phyloP scores from a whole-genome alignment of 2,113 vertebrate species.

The Pollachius pollachius region DNA sequence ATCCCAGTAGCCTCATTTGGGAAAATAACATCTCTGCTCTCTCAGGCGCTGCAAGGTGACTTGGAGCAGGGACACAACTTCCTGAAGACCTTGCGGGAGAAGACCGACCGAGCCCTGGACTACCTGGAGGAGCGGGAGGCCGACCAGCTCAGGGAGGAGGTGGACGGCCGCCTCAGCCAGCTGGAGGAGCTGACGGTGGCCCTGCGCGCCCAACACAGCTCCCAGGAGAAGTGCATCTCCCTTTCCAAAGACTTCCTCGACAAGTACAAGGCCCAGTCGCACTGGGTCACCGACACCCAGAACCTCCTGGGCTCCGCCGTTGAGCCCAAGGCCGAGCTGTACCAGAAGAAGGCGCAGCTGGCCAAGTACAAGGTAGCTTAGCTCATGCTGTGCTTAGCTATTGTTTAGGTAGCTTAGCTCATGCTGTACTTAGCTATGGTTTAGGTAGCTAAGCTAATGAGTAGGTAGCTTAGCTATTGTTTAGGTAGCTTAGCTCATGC shows the following conservation, averaged over 20 bases:
- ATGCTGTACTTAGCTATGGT: background rate
- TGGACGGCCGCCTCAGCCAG: conserved; percentile 71
- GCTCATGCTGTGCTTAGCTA: background rate
- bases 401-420: background rate
- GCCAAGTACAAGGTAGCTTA: conserved; percentile 92
- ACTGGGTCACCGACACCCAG: conserved; percentile 84
- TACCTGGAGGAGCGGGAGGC: conserved; percentile 81
- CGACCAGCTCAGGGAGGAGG: conserved; percentile 78
- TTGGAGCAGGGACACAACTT: conserved; percentile 89
- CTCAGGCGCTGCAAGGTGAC: conserved; percentile 76
- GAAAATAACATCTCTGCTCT: background rate
- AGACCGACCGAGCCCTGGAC: conserved; percentile 77
- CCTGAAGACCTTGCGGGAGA: conserved; percentile 88
- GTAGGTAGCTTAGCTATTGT: no score
- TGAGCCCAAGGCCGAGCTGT: conserved; percentile 91
- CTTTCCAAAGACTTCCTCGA: conserved; percentile 94
- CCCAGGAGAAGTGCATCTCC: conserved; percentile 84
- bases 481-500: no score
- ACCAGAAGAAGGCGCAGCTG: conserved; percentile 95
- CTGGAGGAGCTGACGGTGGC: conserved; percentile 78
- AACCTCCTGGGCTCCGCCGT: conserved; percentile 73
- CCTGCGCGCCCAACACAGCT: conserved; percentile 80
- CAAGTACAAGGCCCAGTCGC: conserved; percentile 83
- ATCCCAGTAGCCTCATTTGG: no score
- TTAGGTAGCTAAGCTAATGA: no score